A percentile compares a stretch with the other conserved stretches of the same genome.
Conservation (phyloP, 2,797 vertebrate genomes). For the Myoxocephalus aenaeus region DNA sequence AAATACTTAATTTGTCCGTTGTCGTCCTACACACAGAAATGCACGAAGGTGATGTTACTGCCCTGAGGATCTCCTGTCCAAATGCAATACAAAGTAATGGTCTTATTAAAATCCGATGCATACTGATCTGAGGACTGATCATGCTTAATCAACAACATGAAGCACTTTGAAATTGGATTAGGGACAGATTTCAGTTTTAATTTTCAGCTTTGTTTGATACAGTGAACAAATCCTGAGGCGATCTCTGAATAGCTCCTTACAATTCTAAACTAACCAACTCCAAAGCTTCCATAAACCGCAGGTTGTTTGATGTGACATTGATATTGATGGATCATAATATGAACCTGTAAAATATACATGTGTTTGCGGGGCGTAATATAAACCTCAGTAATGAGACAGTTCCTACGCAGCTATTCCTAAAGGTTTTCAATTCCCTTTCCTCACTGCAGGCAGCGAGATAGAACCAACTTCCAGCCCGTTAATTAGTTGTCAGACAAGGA, state of each 20-base stretch:
- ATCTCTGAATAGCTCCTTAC: conserved; percentile 32
- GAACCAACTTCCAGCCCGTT: conserved; percentile 76
- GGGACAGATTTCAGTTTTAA: conserved; percentile 45
- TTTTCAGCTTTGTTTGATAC: conserved; percentile 49
- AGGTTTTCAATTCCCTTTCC: conserved; percentile 72
- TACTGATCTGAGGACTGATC: conserved; percentile 43
- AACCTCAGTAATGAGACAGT: conserved; percentile 71
- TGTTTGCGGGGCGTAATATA: conserved; percentile 62
- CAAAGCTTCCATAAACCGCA: conserved; percentile 43
- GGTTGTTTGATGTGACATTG: conserved; percentile 57
- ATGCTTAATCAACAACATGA: conserved; percentile 47
- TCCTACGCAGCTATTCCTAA: conserved; percentile 70
- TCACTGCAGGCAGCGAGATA: conserved; percentile 67
- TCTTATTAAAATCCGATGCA: conserved; percentile 47
- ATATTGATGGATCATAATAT: conserved; percentile 59
- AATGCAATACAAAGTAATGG: conserved; percentile 33
- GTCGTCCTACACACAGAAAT: conserved; percentile 23
- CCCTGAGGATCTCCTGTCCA: conserved; percentile 4
- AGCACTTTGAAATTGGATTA: conserved; percentile 61
- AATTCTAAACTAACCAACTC: conserved; percentile 38
- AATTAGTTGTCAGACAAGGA: conserved; percentile 84
- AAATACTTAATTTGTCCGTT: conserved; percentile 32
- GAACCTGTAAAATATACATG: conserved; percentile 44
- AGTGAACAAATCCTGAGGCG: conserved; percentile 30
- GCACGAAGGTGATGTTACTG: conserved; percentile 13